Evolutionary conservation across 2,113 vertebrate species (phyloP), one percentile per base, ranked within the genome.

Genomic region (Lophura nycthemera): DNA sequence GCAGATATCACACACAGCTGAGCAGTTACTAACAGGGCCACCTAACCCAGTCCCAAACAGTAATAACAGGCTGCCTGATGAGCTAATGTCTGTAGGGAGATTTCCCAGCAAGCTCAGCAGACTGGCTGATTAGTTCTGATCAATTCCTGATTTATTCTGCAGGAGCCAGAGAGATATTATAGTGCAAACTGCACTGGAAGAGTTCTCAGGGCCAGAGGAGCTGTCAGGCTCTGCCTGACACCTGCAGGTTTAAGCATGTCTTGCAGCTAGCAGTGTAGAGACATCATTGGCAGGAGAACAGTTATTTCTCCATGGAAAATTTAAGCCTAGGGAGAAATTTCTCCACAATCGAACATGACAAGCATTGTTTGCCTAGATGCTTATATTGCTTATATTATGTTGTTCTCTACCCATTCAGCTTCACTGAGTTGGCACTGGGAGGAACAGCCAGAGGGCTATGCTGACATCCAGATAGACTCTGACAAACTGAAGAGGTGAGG

Each of bases 261-360:
- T 16, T 64, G 76, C 79, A 88, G 22, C 36, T 13, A 47, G 32
- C n/a, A 18, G 22, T 15, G 19, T 32, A 10, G 3, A 21, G 17
- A 32, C 1, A 4, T 2, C 11, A 3, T 30, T 18, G 20, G 34
- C 27, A 38, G 25, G 36, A 19, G 21, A 21, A 24, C 8, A 0
- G 0, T 2, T 17, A n/a, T 25, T 70, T 34, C 34, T n/a, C 32
- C 36, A 16, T 0, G 1, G 22, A 32, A 43, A 67, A 45, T 2
- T 3, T 15, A 43, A 70, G 10, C 4, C 42, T 11, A 24, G 45
- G 5, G 7, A 72, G 13, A 25, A 78, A 57, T 17, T 52, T 38
- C 27, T 13, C 13, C 12, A 40, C 13, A 18, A 71, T 8, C 27
- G n/a, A 34, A 36, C 4, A 11, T 25, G 38, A 30, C 45, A 17